phyloP scores from a whole-genome alignment of 2,797 vertebrate genomes.

The Macrochelys suwanniensis region DNA sequence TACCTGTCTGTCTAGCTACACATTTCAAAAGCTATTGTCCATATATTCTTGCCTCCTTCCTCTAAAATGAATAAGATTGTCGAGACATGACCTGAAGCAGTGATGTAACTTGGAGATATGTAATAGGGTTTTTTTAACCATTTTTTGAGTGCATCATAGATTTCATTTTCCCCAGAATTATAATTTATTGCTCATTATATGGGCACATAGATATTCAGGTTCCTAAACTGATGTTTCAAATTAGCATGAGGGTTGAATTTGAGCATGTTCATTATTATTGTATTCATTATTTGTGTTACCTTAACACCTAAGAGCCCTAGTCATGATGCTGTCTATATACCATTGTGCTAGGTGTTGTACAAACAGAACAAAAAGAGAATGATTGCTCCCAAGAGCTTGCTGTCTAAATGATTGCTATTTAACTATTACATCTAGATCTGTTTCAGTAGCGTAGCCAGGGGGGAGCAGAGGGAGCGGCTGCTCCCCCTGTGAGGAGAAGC shows the following conservation, averaged over 20 bases:
- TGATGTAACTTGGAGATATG: background rate
- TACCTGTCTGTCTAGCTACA: rapidly evolving
- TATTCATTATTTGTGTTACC: background rate
- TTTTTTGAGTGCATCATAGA: background rate
- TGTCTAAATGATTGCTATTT: background rate
- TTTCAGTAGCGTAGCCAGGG: background rate
- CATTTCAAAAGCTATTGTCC: background rate
- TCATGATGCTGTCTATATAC: background rate
- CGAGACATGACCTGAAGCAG: background rate
- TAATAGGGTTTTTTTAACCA: background rate
- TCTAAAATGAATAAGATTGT: background rate
- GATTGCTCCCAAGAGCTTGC: background rate
- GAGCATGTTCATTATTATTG: background rate
- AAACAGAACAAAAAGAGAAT: background rate
- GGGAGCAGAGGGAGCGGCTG: too few relatives aligned
- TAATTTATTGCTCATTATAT: background rate
- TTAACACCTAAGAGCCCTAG: background rate
- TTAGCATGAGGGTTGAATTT: background rate
- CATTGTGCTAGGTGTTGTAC: background rate
- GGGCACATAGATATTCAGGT: background rate
- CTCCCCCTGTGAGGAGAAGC: too few relatives aligned
- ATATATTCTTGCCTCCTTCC: rapidly evolving
- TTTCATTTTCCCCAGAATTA: constrained; percentile 7
- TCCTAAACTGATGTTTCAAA: background rate
- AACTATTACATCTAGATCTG: background rate